Percentiles rank a stretch among this genome's conserved stretches.
Conservation (phyloP, 2,113 vertebrate species). For the Corvus moneduloides region DNA sequence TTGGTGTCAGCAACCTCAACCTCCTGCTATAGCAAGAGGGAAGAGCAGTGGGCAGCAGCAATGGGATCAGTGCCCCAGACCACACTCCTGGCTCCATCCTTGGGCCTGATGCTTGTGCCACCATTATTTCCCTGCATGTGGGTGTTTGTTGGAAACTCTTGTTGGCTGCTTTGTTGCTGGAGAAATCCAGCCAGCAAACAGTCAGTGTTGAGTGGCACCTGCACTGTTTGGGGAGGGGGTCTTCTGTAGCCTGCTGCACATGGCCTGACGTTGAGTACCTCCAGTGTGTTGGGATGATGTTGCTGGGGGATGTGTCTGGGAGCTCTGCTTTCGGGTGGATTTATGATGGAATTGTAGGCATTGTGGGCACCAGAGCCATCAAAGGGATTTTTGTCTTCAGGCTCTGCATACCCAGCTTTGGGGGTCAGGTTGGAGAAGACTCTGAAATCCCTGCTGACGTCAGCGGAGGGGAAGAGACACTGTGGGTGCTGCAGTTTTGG, state of each 20-base stretch:
- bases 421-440: neutral
- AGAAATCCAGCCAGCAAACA: neutral
- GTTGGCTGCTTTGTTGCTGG: neutral
- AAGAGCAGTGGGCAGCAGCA: neutral
- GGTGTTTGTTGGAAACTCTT: neutral
- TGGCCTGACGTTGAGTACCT: neutral
- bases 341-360: accelerated
- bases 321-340: neutral
- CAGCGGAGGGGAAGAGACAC: neutral
- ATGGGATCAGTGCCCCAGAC: neutral
- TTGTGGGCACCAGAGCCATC: neutral
- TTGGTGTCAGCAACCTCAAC: neutral
- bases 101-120: neutral
- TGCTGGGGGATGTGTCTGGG: accelerated
- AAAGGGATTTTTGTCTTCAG: neutral
- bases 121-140: accelerated
- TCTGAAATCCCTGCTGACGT: neutral
- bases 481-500: accelerated
- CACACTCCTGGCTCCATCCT: neutral
- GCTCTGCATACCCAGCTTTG: neutral
- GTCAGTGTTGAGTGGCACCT: neutral
- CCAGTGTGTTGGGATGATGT: neutral
- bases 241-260: neutral
- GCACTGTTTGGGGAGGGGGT: neutral
- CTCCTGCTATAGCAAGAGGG: neutral